Conservation (phyloP, 2,113 vertebrate genomes). For the Callopanchax toddi region DNA sequence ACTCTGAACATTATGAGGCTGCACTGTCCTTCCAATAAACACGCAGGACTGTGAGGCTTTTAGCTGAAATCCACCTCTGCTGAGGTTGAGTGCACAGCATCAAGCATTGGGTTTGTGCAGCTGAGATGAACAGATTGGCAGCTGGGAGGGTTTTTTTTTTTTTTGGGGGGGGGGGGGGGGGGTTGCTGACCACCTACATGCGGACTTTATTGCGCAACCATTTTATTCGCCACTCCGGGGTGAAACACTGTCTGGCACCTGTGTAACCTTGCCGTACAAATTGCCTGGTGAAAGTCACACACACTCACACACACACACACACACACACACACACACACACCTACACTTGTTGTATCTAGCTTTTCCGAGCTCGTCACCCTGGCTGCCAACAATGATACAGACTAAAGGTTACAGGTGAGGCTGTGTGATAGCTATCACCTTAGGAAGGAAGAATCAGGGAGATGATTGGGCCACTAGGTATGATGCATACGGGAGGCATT, state of each 20-base stretch:
- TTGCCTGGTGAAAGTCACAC: conserved; percentile 40
- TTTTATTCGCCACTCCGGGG: conserved; percentile 60
- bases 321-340: conserved; percentile 1
- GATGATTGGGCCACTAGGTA: neutral
- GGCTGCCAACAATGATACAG: conserved; percentile 21
- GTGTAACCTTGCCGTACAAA: conserved; percentile 41
- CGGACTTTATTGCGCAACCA: conserved; percentile 61
- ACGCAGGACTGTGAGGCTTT: conserved; percentile 50
- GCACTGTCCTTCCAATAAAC: conserved; percentile 58
- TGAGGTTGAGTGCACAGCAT: conserved; percentile 62
- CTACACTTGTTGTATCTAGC: conserved; percentile 30
- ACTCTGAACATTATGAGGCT: conserved; percentile 49
- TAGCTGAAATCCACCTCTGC: conserved; percentile 54
- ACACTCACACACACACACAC: conserved; percentile 8
- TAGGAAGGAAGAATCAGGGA: neutral
- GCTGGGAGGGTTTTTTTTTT: conserved; percentile 42
- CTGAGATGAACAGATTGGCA: conserved; percentile 48
- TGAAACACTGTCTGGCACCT: conserved; percentile 45
- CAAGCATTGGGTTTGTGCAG: conserved; percentile 33
- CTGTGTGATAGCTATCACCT: conserved; percentile 26
- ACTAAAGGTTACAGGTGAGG: conserved; percentile 42
- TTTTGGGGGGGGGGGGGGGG: neutral
- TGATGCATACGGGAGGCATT: conserved; percentile 29
- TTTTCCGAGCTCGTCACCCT: conserved; percentile 10
- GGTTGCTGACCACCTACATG: conserved; percentile 61